Conservation (phyloP, 2,113 vertebrate genomes). For the Paramormyrops kingsleyae region DNA sequence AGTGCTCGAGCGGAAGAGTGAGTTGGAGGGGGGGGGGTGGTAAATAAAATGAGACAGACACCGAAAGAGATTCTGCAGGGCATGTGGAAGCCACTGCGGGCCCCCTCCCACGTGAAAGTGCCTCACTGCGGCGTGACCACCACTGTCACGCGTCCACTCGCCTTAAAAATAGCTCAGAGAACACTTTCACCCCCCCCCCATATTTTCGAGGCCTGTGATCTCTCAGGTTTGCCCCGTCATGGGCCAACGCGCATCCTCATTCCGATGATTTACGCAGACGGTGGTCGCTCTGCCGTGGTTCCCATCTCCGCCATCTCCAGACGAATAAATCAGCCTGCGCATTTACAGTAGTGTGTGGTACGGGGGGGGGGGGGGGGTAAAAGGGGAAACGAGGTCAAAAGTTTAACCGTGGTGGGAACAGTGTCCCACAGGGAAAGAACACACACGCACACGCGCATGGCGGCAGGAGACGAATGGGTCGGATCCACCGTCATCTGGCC, state of each 20-base stretch:
- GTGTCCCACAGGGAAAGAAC: neutral
- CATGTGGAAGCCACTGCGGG: neutral
- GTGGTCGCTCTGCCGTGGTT: neutral
- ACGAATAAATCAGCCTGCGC: neutral
- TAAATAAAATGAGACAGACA: neutral
- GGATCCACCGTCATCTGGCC: neutral
- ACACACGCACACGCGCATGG: neutral
- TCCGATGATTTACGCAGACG: neutral
- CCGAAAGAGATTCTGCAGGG: neutral
- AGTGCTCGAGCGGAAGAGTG: neutral
- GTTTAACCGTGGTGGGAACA: constrained; percentile 3
- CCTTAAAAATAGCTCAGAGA: neutral
- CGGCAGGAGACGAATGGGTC: neutral
- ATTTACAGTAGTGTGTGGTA: neutral
- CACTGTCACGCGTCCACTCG: neutral
- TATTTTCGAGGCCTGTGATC: neutral
- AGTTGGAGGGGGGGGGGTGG: neutral
- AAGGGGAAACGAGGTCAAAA: neutral
- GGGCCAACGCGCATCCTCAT: neutral
- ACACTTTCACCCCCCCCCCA: neutral
- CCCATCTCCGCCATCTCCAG: neutral
- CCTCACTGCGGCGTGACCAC: neutral
- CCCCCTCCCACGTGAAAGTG: neutral
- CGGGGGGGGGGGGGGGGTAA: neutral
- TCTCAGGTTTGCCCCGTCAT: neutral